Conservation (phyloP, 2,888 invertebrate species). For the Fragum whitleyi region DNA sequence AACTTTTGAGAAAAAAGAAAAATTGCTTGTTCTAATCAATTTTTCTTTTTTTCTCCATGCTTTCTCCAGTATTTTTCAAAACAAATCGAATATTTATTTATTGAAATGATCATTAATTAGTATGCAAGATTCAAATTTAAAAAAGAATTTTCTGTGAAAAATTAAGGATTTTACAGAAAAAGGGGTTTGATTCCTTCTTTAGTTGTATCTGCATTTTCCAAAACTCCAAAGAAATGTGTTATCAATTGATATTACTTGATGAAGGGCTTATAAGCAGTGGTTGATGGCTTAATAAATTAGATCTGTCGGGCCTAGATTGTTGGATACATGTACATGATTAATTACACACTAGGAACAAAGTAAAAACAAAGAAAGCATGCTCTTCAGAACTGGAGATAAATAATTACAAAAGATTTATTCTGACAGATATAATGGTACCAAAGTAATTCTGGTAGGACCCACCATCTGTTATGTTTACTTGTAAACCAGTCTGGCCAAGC, state of each 20-base stretch:
- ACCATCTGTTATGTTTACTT: background rate
- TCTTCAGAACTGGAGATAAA: background rate
- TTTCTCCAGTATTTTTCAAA: too few relatives aligned
- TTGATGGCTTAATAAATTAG: conserved; percentile 2
- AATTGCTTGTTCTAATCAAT: too few relatives aligned
- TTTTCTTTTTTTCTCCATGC: too few relatives aligned
- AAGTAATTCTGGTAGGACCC: background rate
- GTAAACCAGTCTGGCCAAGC: background rate
- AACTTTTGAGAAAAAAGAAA: too few relatives aligned
- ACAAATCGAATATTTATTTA: too few relatives aligned
- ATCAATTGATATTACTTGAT: background rate
- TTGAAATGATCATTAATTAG: too few relatives aligned
- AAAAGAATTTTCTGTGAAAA: too few relatives aligned
- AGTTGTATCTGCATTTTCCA: too few relatives aligned
- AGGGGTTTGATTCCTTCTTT: too few relatives aligned
- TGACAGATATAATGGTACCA: background rate
- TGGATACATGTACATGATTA: background rate
- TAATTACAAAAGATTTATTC: conserved; percentile 4
- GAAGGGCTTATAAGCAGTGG: conserved; percentile 4
- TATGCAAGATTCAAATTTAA: too few relatives aligned
- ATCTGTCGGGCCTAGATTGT: conserved; percentile 3
- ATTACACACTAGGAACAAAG: background rate
- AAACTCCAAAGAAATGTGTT: background rate
- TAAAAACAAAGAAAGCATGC: background rate
- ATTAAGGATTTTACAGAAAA: too few relatives aligned